Evolutionary conservation across 2,113 vertebrate species (phyloP), one percentile per base, ranked within the genome.

Genomic region (Salvelinus alpinus): DNA sequence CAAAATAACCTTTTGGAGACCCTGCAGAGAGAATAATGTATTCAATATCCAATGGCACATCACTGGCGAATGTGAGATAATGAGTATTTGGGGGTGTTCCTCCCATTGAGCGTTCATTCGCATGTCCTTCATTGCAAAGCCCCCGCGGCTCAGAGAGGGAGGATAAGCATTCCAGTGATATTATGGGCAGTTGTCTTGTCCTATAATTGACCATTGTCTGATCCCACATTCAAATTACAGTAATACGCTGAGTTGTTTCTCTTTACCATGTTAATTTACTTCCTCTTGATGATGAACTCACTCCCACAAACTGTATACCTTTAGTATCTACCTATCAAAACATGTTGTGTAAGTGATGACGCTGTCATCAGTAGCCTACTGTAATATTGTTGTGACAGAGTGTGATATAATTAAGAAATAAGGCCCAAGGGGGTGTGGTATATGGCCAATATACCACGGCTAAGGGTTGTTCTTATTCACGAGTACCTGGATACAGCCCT

Each of bases 1-100:
- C 78, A 73, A 84, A 87, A 87, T 87, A 89, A 89, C 87, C 81
- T 87, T 86, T 82, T 67, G 66, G 81, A 82, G 69, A 80, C 76
- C 84, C 79, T 84, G 83, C 71, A 38, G 87, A 71, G 82, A 84
- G 80, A 89, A 80, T 88, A 84, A 88, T 88, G 76, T 77, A 84
- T 78, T 84, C 78, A 80, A 81, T 86, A 86, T 86, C 77, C 78
- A 84, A 71, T 83, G 80, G 81, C 84, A 86, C 76, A 79, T 80
- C 78, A 74, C 34, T 80, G 64, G 79, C 80, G 78, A 85, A 80
- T 87, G 73, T 79, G 79, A 82, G 80, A 85, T 91, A 89, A 85
- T 87, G 86, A 88, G 81, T 73, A 51, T 85, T 89, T 87, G 67
- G 68, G 64, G 69, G 54, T 85, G 84, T 68, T 71, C 16, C 38